A percentile compares a stretch with the other conserved stretches of the same genome.
These are phyloP conservation scores for Aramus guarauna DNA, from an alignment of 2,113 vertebrate genomes.

Conservation along the genomic window DNA sequence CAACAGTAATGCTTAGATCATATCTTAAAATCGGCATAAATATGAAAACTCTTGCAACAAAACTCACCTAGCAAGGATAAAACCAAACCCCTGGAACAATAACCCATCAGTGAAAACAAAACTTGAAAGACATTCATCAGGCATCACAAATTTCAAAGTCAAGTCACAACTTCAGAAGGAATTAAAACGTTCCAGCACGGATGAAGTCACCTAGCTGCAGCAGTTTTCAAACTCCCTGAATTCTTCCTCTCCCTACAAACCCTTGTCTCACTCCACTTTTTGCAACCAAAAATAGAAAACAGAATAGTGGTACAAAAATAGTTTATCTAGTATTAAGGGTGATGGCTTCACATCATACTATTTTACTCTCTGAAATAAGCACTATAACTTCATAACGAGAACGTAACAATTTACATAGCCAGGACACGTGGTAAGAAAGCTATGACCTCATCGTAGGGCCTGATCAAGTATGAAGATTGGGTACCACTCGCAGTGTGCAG, in stretches of 20 bases:
- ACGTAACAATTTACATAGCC: neutral
- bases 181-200: neutral
- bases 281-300: neutral
- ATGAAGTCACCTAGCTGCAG: neutral
- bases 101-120: neutral
- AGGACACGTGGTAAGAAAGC: neutral
- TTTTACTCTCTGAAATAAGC: neutral
- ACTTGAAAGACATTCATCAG: neutral
- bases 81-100: neutral
- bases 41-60: neutral
- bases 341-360: neutral
- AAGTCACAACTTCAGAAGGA: neutral
- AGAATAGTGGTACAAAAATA: neutral
- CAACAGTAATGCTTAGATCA: neutral
- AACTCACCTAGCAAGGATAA: neutral
- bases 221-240: neutral
- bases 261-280: neutral
- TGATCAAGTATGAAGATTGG: rapidly evolving
- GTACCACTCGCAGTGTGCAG: rapidly evolving
- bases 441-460: neutral
- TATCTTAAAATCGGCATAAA: neutral
- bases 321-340: neutral
- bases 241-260: neutral
- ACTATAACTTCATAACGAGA: neutral
- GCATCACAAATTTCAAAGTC: neutral